Evolutionary conservation across 2,797 vertebrate species (phyloP).

Genomic region (Nyctibius grandis): DNA sequence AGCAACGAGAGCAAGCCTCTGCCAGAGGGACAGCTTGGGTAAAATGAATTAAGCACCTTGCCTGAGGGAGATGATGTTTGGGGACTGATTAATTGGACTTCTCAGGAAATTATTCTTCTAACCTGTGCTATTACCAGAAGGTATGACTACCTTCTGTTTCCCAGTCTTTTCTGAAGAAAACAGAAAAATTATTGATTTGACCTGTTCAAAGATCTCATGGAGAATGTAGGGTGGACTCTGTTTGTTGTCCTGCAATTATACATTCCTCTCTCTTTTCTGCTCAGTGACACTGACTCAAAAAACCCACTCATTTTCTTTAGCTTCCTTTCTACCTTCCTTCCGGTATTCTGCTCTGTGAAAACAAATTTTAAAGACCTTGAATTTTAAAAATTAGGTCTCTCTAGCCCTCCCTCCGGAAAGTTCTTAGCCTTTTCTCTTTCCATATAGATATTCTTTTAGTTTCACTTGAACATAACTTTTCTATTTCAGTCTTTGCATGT

Average conservation of each 20-base stretch:
- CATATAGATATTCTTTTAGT: neutral
- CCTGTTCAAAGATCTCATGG: neutral
- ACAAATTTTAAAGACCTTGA: neutral
- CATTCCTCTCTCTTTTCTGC: neutral
- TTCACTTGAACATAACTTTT: neutral
- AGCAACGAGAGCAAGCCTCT: neutral
- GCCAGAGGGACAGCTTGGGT: neutral
- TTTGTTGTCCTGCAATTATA: neutral
- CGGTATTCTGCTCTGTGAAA: neutral
- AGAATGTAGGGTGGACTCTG: neutral
- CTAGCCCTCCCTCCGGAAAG: neutral
- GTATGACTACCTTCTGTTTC: neutral
- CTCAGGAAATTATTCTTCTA: neutral
- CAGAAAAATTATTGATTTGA: neutral
- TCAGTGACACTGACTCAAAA: neutral
- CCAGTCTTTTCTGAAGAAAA: neutral
- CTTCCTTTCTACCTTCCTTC: neutral
- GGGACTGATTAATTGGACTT: neutral
- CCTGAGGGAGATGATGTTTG: neutral
- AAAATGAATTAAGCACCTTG: neutral
- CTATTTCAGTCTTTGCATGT: neutral
- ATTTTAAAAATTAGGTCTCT: neutral
- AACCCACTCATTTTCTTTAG: fast-evolving
- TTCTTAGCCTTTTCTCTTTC: neutral
- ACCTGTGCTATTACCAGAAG: neutral